These are phyloP conservation scores for Ibycter americanus DNA, from an alignment of 2,797 vertebrate species.

Conservation along the genomic window DNA sequence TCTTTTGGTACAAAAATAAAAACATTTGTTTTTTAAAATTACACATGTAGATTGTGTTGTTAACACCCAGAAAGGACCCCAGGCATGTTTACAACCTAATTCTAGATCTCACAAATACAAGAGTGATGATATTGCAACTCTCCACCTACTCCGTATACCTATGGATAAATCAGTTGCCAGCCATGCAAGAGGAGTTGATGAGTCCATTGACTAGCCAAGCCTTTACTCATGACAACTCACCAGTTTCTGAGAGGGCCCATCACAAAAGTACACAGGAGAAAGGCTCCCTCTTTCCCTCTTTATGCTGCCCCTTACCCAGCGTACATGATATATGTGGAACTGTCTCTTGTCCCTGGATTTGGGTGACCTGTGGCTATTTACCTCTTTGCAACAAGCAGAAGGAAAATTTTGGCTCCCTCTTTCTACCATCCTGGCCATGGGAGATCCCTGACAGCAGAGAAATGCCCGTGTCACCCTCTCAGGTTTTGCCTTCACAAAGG, in stretches of 20 bases:
- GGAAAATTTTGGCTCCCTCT: not conserved
- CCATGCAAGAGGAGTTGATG: not conserved
- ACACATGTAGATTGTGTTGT: not conserved
- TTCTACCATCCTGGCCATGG: not conserved
- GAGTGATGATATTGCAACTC: not conserved
- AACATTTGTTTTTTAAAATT: not conserved
- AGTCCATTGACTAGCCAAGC: not conserved
- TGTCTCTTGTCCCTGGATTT: not conserved
- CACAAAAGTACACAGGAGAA: not conserved
- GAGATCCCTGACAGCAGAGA: not conserved
- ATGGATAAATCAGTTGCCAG: not conserved
- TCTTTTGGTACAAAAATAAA: not conserved
- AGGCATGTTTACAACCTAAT: not conserved
- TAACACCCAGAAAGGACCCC: not conserved
- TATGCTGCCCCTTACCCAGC: fast-evolving
- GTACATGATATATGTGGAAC: not conserved
- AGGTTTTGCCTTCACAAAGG: not conserved
- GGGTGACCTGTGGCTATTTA: not conserved
- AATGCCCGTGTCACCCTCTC: not conserved
- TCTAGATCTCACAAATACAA: not conserved
- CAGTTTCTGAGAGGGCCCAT: not conserved
- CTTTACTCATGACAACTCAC: not conserved
- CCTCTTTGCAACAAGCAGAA: not conserved
- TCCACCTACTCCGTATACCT: not conserved
- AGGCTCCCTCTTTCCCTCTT: not conserved